Conservation (phyloP, 2,113 vertebrate genomes). For the Erythrocercus mccallii region DNA sequence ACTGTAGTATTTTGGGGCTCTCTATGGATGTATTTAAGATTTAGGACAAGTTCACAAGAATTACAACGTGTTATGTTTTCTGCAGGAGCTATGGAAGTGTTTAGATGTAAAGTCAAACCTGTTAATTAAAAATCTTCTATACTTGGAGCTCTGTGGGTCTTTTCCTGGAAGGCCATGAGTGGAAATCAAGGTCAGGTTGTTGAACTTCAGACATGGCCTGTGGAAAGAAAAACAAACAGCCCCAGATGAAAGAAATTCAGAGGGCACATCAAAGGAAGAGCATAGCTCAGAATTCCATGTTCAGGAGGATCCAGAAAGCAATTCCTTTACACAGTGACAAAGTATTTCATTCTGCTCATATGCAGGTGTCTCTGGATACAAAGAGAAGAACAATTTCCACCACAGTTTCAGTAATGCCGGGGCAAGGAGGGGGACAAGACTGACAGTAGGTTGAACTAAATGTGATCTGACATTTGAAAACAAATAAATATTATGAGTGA, state of each 20-base stretch:
- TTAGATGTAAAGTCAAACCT: conserved; percentile 75
- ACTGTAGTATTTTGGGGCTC: not conserved
- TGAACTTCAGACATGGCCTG: conserved; percentile 90
- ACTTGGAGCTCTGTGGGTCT: conserved; percentile 17
- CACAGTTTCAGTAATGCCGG: not conserved
- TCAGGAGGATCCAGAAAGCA: not conserved
- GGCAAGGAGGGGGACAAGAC: not conserved
- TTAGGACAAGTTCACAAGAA: not conserved
- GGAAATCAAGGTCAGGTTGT: conserved; percentile 89
- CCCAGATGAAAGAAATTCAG: not conserved
- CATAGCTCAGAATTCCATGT: not conserved
- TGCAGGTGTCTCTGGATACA: not conserved
- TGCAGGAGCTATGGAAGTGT: not conserved
- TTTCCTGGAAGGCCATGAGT: conserved; percentile 80
- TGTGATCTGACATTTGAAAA: conserved; percentile 73
- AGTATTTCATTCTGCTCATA: not conserved
- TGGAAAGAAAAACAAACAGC: conserved; percentile 20
- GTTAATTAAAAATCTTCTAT: conserved; percentile 81
- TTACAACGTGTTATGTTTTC: not conserved
- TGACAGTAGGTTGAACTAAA: conserved; percentile 53
- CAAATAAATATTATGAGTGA: conserved; percentile 71
- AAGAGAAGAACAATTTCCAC: not conserved
- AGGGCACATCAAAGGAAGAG: not conserved
- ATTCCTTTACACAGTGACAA: not conserved
- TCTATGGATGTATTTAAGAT: not conserved